These are phyloP conservation scores for Aromia moschata DNA, from an alignment of 2,888 invertebrate species.

Conservation along the genomic window DNA sequence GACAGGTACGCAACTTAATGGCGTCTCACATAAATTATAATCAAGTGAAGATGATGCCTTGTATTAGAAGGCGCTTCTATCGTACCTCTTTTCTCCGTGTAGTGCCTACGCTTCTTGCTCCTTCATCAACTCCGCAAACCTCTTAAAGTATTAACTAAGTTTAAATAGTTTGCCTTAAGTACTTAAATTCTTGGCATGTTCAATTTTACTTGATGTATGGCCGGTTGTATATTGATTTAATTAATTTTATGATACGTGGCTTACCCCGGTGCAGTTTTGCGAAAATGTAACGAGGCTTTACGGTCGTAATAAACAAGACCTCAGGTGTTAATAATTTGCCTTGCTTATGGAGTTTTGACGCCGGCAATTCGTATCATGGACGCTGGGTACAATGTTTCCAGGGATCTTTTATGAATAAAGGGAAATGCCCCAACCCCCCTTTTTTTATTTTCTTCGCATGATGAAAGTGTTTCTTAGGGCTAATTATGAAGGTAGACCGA, in stretches of 20 bases:
- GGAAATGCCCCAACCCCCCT: no score
- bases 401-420: neutral
- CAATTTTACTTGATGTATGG: slow-evolving; percentile 25
- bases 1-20: slow-evolving; percentile 48
- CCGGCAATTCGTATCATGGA: slow-evolving; percentile 5
- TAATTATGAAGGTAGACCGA: no score
- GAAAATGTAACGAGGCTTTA: slow-evolving; percentile 17
- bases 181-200: slow-evolving; percentile 42
- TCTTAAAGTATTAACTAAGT: slow-evolving; percentile 52
- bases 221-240: slow-evolving; percentile 28
- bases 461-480: no score
- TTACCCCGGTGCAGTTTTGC: slow-evolving; percentile 14
- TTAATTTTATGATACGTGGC: slow-evolving; percentile 28
- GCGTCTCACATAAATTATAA: slow-evolving; percentile 56
- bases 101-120: slow-evolving; percentile 40
- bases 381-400: neutral
- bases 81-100: slow-evolving; percentile 23
- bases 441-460: no score
- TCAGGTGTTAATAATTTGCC: slow-evolving; percentile 26
- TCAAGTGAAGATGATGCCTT: slow-evolving; percentile 53
- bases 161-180: slow-evolving; percentile 50
- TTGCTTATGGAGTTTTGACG: slow-evolving; percentile 21
- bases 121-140: slow-evolving; percentile 39
- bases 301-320: slow-evolving; percentile 18
- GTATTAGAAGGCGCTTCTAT: slow-evolving; percentile 46